Evolutionary conservation across 2,113 vertebrate species (phyloP).

Genomic region (Chroicocephalus ridibundus): DNA sequence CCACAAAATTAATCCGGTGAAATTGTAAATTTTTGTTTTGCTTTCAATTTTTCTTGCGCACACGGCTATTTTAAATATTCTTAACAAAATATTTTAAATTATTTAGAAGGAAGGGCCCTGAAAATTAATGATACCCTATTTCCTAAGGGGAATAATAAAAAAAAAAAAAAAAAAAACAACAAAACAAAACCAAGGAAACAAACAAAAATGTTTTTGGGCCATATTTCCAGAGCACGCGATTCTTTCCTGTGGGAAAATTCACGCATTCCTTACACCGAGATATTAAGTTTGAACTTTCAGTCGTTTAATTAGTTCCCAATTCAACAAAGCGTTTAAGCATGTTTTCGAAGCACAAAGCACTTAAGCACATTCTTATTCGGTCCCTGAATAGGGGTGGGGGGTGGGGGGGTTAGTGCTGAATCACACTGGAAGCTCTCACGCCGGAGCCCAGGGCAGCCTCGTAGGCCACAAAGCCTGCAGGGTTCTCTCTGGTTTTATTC

Average conservation of each 20-base stretch:
- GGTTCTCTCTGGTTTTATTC: neutral
- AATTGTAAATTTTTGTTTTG: neutral
- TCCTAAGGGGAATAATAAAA: neutral
- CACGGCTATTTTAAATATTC: rapidly evolving
- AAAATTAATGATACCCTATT: neutral
- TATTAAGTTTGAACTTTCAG: conserved; percentile 61
- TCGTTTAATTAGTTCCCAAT: conserved; percentile 53
- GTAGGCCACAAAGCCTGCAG: neutral
- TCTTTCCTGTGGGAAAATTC: conserved; percentile 61
- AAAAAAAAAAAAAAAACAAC: neutral
- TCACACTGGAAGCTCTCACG: conserved; percentile 7
- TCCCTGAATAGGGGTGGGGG: conserved; percentile 24
- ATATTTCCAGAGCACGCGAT: neutral
- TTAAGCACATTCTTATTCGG: conserved; percentile 49
- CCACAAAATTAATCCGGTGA: neutral
- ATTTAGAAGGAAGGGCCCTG: neutral
- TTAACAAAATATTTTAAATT: neutral
- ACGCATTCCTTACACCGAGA: conserved; percentile 7
- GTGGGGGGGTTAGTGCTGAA: conserved; percentile 1
- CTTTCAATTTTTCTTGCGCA: neutral
- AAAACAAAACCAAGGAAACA: neutral
- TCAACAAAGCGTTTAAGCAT: conserved; percentile 48
- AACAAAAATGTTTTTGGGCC: neutral
- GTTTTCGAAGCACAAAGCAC: conserved; percentile 62
- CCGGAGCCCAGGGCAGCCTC: neutral